Percentiles rank a stretch among this genome's conserved stretches.
Evolutionary conservation across 2,797 vertebrate species (phyloP).

Genomic region (Brotula barbata): DNA sequence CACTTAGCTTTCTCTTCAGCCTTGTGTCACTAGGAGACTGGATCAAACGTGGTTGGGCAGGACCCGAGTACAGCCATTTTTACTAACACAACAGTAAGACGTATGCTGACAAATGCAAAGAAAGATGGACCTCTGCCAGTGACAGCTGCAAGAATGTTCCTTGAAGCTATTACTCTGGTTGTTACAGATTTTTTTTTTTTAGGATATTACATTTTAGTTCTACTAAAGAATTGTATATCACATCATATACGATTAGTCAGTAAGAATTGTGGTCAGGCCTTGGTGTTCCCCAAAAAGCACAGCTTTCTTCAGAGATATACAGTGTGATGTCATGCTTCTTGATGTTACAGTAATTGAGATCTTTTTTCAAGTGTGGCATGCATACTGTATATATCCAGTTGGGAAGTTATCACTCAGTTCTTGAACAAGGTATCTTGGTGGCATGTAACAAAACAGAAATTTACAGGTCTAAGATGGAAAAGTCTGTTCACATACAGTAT

Average conservation of each 20-base stretch:
- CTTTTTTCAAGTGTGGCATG: conserved; percentile 3
- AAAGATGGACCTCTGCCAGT: conserved; percentile 50
- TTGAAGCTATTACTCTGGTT: conserved; percentile 13
- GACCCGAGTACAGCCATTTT: conserved; percentile 43
- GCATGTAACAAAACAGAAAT: too few species aligned
- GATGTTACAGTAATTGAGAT: not conserved
- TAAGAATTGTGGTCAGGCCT: not conserved
- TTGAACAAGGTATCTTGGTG: not conserved
- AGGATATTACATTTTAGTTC: conserved; percentile 15
- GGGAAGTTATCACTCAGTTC: not conserved
- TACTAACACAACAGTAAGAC: conserved; percentile 25
- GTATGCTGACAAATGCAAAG: conserved; percentile 26
- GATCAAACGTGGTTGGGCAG: conserved; percentile 42
- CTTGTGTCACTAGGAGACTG: conserved; percentile 26
- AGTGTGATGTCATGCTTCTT: not conserved
- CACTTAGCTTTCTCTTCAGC: conserved; percentile 51
- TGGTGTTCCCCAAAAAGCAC: conserved; percentile 9
- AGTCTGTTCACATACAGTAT: too few species aligned
- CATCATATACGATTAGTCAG: not conserved
- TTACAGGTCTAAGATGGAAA: too few species aligned
- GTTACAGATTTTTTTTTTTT: conserved; percentile 15
- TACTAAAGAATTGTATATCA: not conserved
- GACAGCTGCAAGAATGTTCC: conserved; percentile 74
- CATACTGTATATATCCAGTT: conserved; percentile 1
- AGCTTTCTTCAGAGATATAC: not conserved